Base-by-base conservation (phyloP, 2,113 vertebrate species). In the Heterochromis multidens region DNA sequence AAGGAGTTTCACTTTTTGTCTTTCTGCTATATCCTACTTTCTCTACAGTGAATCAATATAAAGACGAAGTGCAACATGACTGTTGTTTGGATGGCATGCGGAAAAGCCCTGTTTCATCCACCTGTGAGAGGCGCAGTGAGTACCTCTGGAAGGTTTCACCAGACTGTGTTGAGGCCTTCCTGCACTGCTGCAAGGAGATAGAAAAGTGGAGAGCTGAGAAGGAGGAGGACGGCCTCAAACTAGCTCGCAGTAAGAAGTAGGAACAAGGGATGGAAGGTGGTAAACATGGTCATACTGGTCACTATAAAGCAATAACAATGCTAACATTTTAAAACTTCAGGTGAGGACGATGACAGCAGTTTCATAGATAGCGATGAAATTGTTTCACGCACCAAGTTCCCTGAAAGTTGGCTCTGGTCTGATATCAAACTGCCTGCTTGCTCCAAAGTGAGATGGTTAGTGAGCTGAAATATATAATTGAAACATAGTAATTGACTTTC, bases 81-180 rank as follows among this genome's bases (percentile, higher is more conserved):
- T 99, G 98, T 83, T 99, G 97, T 1, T 79, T 93, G 89, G 96
- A 97, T 0, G 97, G 97, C 5, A 96, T 98, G 95, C 83, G 33
- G 5, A 91, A 96, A 0, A 97, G 92, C 70, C 94, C 82, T 1
- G 94, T 97, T 93, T 88, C 43, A 0, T 97, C 96, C 92, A 61
- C 57, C 9, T 99, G 98, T 4, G 79, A 96, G 43, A 88, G 6
- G 0, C 91, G 97, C 7, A 78, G 79, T 1, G 31, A 54, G 80
- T n/a, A n/a, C n/a, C n/a, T n/a, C n/a, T n/a, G n/a, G 95, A 35
- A 35, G 4, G 89, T 1, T n/a, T n/a, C n/a, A n/a, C 3, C n/a
- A 0, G 33, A 84, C 0, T 99, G 97, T 5, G 35, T 91, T 1
- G 37, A 2, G 0, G 97, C 95, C 61, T 99, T 98, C 93, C 86